These are phyloP conservation scores for Orthonychiurus folsomi DNA, from an alignment of 2,888 invertebrate genomes.

Conservation along the genomic window DNA sequence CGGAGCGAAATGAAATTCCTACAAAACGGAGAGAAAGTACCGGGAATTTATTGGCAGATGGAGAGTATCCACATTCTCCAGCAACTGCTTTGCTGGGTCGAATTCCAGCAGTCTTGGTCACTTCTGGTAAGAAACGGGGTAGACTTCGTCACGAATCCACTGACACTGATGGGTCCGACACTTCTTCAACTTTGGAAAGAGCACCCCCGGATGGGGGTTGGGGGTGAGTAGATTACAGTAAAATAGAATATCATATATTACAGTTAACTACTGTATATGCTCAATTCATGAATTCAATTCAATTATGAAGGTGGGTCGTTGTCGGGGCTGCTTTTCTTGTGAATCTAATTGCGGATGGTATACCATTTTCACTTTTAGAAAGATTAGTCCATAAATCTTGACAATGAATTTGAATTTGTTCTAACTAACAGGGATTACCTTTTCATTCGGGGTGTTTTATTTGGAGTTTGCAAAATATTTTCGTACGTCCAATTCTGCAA, in stretches of 20 bases:
- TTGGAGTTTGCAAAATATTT: slow-evolving; percentile 77
- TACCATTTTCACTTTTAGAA: no score
- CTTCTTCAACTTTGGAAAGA: slow-evolving; percentile 35
- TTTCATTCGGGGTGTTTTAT: slow-evolving; percentile 83
- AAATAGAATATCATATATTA: no score
- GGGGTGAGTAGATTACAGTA: slow-evolving; percentile 29
- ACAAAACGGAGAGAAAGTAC: not conserved
- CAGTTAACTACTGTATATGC: no score
- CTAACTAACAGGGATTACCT: no score
- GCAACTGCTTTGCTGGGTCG: not conserved
- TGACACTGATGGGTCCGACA: slow-evolving; percentile 33
- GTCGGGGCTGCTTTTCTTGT: slow-evolving; percentile 81
- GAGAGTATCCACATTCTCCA: not conserved
- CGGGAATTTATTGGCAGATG: not conserved
- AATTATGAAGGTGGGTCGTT: slow-evolving; percentile 77
- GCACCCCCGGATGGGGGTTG: slow-evolving; percentile 39
- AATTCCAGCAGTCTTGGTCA: not conserved
- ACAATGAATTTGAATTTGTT: no score
- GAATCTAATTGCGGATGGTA: slow-evolving; percentile 83
- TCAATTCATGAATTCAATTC: slow-evolving; percentile 1
- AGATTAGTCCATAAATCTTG: no score
- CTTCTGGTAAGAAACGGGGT: not conserved
- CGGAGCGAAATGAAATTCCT: slow-evolving; percentile 1
- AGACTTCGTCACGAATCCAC: slow-evolving; percentile 37
- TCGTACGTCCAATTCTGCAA: slow-evolving; percentile 71